These are phyloP conservation scores for Zosterops pallidus DNA, from an alignment of 2,113 vertebrate species.

Conservation along the genomic window DNA sequence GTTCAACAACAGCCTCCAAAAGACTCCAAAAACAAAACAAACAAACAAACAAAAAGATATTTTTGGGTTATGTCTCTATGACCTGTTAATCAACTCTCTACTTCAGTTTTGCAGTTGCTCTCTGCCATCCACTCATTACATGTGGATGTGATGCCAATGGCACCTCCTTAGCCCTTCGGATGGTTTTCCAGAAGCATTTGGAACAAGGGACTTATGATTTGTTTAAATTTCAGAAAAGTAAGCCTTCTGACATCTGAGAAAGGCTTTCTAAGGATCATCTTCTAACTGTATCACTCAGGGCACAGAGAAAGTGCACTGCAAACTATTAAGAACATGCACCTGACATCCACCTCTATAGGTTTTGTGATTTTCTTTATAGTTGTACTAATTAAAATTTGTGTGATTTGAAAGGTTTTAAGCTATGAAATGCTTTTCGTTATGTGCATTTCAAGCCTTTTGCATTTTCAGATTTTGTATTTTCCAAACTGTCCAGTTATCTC, in stretches of 20 bases:
- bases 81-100: neutral
- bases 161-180: neutral
- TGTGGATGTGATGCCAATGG: neutral
- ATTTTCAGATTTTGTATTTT: neutral
- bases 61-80: neutral
- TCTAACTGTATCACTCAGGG: rapidly evolving
- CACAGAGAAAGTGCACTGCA: neutral
- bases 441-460: neutral
- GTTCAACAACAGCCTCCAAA: neutral
- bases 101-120: neutral
- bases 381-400: neutral
- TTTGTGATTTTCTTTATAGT: neutral
- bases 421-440: neutral
- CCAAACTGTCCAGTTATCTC: neutral
- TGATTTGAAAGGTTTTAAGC: neutral
- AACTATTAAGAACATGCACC: neutral
- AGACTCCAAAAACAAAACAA: neutral
- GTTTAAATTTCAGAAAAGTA: neutral
- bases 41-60: neutral
- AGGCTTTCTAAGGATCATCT: neutral
- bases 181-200: neutral
- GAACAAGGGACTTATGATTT: neutral
- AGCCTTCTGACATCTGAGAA: neutral
- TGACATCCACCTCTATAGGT: neutral
- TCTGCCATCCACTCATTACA: rapidly evolving